Percentiles rank a stretch among this genome's conserved stretches.
Evolutionary conservation across 2,888 invertebrate species (phyloP).

Genomic region (Synergus umbraculus): DNA sequence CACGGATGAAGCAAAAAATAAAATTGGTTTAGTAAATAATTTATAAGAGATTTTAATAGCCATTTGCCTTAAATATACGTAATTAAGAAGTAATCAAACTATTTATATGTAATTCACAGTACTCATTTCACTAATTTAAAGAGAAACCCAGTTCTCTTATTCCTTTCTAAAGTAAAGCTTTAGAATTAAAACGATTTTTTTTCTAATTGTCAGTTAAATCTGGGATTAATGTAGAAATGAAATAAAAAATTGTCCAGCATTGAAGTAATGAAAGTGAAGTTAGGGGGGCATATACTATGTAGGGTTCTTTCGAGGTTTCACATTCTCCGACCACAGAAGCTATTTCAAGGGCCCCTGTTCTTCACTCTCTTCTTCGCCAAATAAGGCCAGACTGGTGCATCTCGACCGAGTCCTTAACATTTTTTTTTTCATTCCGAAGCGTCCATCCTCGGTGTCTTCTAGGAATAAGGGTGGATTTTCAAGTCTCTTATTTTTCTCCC

Average conservation of each 20-base stretch:
- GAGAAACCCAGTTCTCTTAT: too few relatives aligned
- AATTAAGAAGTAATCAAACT: not conserved
- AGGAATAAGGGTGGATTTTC: slow-evolving; percentile 28
- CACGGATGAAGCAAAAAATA: not conserved
- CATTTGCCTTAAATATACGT: too few relatives aligned
- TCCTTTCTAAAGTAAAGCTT: too few relatives aligned
- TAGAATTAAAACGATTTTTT: too few relatives aligned
- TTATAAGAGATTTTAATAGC: not conserved
- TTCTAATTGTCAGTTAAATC: not conserved
- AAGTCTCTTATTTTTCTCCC: not conserved
- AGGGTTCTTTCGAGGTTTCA: slow-evolving; percentile 16
- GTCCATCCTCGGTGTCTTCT: slow-evolving; percentile 37
- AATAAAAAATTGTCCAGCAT: not conserved
- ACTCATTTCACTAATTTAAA: too few relatives aligned
- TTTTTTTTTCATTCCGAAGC: slow-evolving; percentile 34
- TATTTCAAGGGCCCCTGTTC: slow-evolving; percentile 40
- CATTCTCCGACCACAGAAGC: slow-evolving; percentile 14
- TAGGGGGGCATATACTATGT: not conserved
- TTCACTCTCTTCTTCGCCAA: slow-evolving; percentile 37
- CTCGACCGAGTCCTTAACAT: slow-evolving; percentile 24
- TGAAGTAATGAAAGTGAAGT: not conserved
- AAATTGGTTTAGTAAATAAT: not conserved
- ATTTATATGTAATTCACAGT: too few relatives aligned
- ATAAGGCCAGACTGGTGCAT: slow-evolving; percentile 32
- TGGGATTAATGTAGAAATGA: too few relatives aligned